Base-by-base conservation (phyloP, 2,888 invertebrate species). In the Helleia helle region DNA sequence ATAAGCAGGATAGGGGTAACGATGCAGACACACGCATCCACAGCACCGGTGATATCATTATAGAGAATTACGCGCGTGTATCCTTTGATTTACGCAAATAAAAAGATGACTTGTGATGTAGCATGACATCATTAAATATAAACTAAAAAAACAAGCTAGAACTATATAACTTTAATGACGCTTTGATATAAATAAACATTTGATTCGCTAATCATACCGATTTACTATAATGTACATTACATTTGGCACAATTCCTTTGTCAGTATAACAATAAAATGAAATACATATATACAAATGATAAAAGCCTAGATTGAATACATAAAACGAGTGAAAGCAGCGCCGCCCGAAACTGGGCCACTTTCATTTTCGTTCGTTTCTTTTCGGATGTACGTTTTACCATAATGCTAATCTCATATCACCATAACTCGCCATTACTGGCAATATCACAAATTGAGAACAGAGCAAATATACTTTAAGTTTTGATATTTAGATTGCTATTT, bases 301-400 rank as follows among this genome's bases (percentile, higher is more conserved):
- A 49, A 77, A 73, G 71, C 40, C 40, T 40, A 76, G 72, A 72
- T 71, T 68, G 70, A 64, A 67, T 67, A 65, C 67, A 75, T 60
- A 73, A 75, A 75, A 72, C 62, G 62, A 73, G 76, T 75, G 80
- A 81, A 80, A 81, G 76, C 56, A 55, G 50, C 42, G 57, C 54
- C 62, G 59, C 59, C 53, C 62, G 61, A 51, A 83, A 69, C 73
- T 81, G 53, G 83, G 83, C 61, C 80, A 84, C 83, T 84, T 83
- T 83, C 84, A 75, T 80, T 84, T 79, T 84, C 84, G 74, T 81
- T 81, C 71, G 74, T 80, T 81, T 81, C 77, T 81, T 81, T 81
- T 83, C 71, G 71, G 77, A 79, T 81, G 76, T 76, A 61, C 65
- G 63, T 65, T 38, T 38, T 24, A 29, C 28, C 31, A 43, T 43